phyloP scores from a whole-genome alignment of 2,113 vertebrate species.

The Varanus salvator region DNA sequence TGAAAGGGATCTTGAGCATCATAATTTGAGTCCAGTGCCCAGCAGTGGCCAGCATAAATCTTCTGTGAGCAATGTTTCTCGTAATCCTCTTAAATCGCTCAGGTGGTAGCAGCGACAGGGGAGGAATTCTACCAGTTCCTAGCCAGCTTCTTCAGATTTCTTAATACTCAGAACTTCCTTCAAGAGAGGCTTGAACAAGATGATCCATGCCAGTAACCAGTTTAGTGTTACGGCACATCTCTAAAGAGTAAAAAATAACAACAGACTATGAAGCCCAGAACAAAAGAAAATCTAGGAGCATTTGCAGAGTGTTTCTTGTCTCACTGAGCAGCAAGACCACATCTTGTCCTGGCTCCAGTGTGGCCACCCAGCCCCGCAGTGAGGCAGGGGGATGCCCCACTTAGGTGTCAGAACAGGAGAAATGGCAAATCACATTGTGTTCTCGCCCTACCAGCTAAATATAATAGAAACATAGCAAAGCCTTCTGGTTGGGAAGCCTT shows the following conservation, averaged over 20 bases:
- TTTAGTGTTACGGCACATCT: too few relatives aligned
- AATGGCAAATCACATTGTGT: too few relatives aligned
- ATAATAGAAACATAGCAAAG: too few relatives aligned
- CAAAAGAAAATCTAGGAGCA: background rate
- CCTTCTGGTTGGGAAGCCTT: too few relatives aligned
- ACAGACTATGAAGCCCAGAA: background rate
- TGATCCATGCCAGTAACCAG: background rate
- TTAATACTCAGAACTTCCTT: background rate
- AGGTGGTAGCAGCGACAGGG: too few relatives aligned
- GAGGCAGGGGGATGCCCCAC: too few relatives aligned
- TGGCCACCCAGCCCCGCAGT: too few relatives aligned
- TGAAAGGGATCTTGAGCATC: background rate
- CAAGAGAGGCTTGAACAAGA: background rate
- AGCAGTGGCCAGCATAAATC: background rate
- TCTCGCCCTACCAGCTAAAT: too few relatives aligned
- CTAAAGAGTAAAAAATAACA: background rate
- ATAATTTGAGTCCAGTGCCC: background rate
- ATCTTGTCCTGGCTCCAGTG: too few relatives aligned
- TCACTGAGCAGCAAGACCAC: background rate
- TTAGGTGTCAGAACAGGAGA: too few relatives aligned
- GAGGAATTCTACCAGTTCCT: background rate
- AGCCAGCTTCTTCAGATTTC: background rate
- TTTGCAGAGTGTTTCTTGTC: background rate
- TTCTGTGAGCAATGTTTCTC: background rate
- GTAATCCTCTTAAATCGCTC: background rate